phyloP scores from a whole-genome alignment of 1,140 invertebrate species.

The Formica selysi region DNA sequence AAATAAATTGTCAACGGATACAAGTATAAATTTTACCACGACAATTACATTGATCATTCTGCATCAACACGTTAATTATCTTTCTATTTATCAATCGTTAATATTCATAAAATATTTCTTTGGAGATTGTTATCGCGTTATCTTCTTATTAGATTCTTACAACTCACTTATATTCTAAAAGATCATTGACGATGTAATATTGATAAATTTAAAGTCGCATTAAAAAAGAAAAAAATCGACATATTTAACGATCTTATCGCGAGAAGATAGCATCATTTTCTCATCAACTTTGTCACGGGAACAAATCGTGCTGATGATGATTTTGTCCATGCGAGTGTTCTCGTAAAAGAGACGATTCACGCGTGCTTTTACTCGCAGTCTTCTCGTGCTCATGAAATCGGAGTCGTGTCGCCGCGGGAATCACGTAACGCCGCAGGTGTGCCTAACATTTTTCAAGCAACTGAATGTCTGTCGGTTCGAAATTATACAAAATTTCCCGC shows the following conservation, averaged over 20 bases:
- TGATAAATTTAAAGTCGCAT: conserved; percentile 55
- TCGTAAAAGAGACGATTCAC: conserved; percentile 22
- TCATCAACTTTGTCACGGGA: conserved; percentile 35
- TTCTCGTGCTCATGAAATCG: conserved; percentile 54
- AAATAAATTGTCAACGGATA: neutral
- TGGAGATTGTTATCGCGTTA: neutral
- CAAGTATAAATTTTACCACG: conserved; percentile 6
- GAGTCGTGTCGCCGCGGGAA: conserved; percentile 66
- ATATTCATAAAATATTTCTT: neutral
- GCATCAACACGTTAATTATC: conserved; percentile 1
- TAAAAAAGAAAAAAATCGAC: conserved; percentile 28
- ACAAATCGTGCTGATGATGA: conserved; percentile 49
- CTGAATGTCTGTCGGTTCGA: conserved; percentile 66
- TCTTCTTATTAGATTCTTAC: conserved; percentile 18
- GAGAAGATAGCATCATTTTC: conserved; percentile 11
- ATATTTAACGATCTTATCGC: conserved; percentile 44
- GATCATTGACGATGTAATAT: conserved; percentile 26
- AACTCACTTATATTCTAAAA: conserved; percentile 27
- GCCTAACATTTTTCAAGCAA: conserved; percentile 75
- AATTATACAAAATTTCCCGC: conserved; percentile 74
- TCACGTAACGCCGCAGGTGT: conserved; percentile 76
- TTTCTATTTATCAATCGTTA: neutral
- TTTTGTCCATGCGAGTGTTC: conserved; percentile 35
- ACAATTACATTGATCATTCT: neutral
- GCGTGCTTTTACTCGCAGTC: conserved; percentile 31